These are phyloP conservation scores for Heliopora coerulea DNA, from an alignment of 92 coral and sea anemone species.

Conservation along the genomic window DNA sequence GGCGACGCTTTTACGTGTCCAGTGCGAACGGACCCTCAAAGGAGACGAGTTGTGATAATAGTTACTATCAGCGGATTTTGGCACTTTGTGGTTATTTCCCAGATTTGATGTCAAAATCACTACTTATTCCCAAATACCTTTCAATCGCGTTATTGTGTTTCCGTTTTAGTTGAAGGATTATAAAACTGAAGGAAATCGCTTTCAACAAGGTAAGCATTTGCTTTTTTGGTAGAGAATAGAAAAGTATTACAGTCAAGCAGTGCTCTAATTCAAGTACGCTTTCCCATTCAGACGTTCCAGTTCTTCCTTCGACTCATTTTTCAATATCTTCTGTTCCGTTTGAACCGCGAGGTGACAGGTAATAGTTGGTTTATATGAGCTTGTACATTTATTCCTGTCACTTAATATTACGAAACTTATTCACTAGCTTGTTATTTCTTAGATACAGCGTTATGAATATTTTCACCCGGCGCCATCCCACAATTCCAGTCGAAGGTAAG, in stretches of 20 bases:
- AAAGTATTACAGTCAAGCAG: background rate
- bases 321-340: slow-evolving; percentile 3
- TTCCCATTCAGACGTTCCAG: background rate
- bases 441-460: slow-evolving; percentile 94
- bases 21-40: too few species aligned
- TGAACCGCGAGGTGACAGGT: slow-evolving; percentile 43
- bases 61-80: too few species aligned
- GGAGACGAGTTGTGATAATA: too few species aligned
- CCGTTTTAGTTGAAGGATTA: slow-evolving; percentile 1
- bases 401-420: background rate
- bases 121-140: too few species aligned
- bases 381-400: background rate
- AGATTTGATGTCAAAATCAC: too few species aligned
- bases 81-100: too few species aligned
- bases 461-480: slow-evolving; percentile 77
- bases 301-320: background rate
- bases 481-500: slow-evolving; percentile 69
- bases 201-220: slow-evolving; percentile 8
- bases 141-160: too few species aligned
- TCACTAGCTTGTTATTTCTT: background rate
- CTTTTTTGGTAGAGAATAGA: too few species aligned
- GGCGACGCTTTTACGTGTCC: too few species aligned
- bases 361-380: background rate
- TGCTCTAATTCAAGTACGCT: background rate
- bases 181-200: background rate